Percentiles rank a stretch among this genome's conserved stretches.
These are phyloP conservation scores for Cotesia congregata DNA, from an alignment of 2,888 invertebrate species.

Conservation along the genomic window DNA sequence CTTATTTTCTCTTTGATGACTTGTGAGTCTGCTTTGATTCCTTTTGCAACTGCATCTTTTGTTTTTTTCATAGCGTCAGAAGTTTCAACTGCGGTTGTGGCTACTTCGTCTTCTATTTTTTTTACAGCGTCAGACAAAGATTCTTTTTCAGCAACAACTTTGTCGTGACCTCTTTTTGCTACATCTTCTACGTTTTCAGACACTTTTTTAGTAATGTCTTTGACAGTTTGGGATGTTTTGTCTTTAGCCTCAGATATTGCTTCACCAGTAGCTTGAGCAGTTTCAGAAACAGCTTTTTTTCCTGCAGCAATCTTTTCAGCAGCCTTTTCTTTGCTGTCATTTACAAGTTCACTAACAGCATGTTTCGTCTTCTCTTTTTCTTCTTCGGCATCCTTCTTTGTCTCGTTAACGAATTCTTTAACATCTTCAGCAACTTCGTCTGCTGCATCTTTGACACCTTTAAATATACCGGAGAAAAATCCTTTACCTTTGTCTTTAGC, in stretches of 20 bases:
- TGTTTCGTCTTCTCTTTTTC: constrained; percentile 44
- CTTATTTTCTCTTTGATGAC: constrained; percentile 38
- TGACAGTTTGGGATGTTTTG: constrained; percentile 38
- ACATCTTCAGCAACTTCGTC: constrained; percentile 46
- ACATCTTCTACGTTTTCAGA: constrained; percentile 54
- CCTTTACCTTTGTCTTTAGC: constrained; percentile 44
- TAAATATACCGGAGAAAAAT: constrained; percentile 48
- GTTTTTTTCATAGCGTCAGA: constrained; percentile 62
- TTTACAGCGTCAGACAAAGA: constrained; percentile 70
- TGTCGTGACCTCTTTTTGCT: not conserved
- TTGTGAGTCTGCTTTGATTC: constrained; percentile 42
- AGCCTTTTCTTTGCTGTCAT: constrained; percentile 48
- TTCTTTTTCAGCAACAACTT: not conserved
- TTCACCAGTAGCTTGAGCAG: constrained; percentile 61
- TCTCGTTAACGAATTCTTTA: constrained; percentile 43
- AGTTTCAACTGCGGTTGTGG: constrained; percentile 69
- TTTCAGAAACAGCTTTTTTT: too few relatives aligned
- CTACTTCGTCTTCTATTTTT: constrained; percentile 68
- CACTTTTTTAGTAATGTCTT: constrained; percentile 60
- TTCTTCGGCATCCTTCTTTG: constrained; percentile 38
- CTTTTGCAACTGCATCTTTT: constrained; percentile 43
- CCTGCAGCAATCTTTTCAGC: constrained; percentile 4
- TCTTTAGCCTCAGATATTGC: constrained; percentile 47
- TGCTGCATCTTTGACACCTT: constrained; percentile 45
- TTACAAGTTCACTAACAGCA: constrained; percentile 50